Base-by-base conservation (phyloP, 2,888 invertebrate genomes). In the Chrysomela aeneicollis region DNA sequence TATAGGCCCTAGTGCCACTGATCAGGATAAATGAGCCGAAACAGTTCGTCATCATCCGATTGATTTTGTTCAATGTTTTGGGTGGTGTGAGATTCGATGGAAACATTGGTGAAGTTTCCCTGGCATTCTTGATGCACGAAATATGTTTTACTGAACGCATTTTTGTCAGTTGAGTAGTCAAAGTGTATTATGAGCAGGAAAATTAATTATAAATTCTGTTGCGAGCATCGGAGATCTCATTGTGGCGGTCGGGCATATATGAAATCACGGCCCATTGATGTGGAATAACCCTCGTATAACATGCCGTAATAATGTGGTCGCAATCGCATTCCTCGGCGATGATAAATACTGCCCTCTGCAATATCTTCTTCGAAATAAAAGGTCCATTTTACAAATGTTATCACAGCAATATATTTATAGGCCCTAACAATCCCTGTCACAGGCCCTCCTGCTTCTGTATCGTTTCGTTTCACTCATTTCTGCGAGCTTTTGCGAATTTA, bases 401-500 rank as follows among this genome's bases (percentile, higher is more conserved):
- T 82, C 80, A 78, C 79, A 74, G 81, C 79, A 81, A 81, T 83
- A 81, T 83, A 82, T 83, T 83, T 83, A 83, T 82, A 80, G 78
- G 74, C 74, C 74, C 74, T 73, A 78, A 76, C 74, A 72, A 71
- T 70, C 61, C 68, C 72, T 70, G 67, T 67, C 71, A 69, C 64
- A 52, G 63, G 59, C 66, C 61, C 69, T 67, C 65, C 65, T 67
- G 70, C 70, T 70, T 67, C 66, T 70, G 66, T 70, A 68, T 67
- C 67, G 63, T 71, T 65, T 71, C 73, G 78, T 81, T 82, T 82
- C 81, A 82, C 81, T 83, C 83, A 83, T 83, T 84, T 82, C 82
- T 80, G 80, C 81, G 81, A 82, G 83, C 83, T 84, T 84, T 83
- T 82, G 82, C 82, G 82, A 85, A 85, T 85, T 85, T 85, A 85